Base-by-base conservation (phyloP, 2,113 vertebrate genomes). In the Scomber japonicus region DNA sequence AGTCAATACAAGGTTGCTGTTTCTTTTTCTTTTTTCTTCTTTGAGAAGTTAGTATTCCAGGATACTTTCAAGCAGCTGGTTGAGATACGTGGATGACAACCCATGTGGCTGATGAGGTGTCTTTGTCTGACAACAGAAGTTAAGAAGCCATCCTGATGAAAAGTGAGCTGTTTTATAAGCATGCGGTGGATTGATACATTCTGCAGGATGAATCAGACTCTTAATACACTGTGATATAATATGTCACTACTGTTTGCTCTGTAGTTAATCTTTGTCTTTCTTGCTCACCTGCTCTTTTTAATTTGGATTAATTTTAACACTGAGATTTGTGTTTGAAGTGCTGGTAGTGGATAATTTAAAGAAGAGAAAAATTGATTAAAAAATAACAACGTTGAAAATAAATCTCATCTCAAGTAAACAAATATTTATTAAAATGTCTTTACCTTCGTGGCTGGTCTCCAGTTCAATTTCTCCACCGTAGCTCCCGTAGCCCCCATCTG, bases 381-480 rank as follows among this genome's bases (percentile, higher is more conserved):
- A 27, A 27, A 27, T 27, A 27, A 27, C 24, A 27, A 27, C 2
- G 24, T 27, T 27, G 24, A 27, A 27, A 27, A 27, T 27, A 66
- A 15, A 11, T 69, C 24, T 56, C 30, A 46, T 13, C 75, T 49
- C 1, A 0, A 35, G 2, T 11, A 49, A 30, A 55, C 11, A 60
- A 35, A 59, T 17, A 17, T 53, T 21, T 16, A n/a, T 64, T 49
- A 55, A 40, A 6, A 44, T 77, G 4, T 5, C 24, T 71, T 64
- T 82, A 96, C 96, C 95, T 91, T 96, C 95, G 7, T 95, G 95
- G 82, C 95, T 96, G 44, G 96, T 96, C 88, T 96, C 96, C 90
- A 96, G 75, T 77, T 96, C 95, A 9, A 96, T 96, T 88, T 96
- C 95, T 57, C 95, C 96, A 0, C 95, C 95, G 6, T 96, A 96